Conservation (phyloP, 1,140 invertebrate genomes). For the Drosophila novamexicana region DNA sequence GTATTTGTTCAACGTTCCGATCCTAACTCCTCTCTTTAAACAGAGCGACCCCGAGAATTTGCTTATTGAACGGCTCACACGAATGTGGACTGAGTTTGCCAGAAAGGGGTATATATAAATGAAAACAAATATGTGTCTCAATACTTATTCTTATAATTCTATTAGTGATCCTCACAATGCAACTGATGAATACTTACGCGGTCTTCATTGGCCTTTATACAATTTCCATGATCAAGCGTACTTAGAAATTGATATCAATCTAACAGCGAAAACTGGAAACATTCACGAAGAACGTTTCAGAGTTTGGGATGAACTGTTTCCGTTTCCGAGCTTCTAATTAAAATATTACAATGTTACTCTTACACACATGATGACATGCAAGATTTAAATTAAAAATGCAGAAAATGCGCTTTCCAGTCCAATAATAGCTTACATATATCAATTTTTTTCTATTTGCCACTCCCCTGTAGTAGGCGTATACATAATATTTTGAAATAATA, state of each 20-base stretch:
- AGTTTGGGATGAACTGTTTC: slow-evolving; percentile 86
- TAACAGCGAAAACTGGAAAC: slow-evolving; percentile 84
- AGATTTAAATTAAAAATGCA: too few relatives aligned
- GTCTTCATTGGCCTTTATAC: slow-evolving; percentile 85
- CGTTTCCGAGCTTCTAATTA: slow-evolving; percentile 42
- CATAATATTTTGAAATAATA: too few relatives aligned
- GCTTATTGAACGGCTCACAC: slow-evolving; percentile 85
- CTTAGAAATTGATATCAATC: slow-evolving; percentile 85
- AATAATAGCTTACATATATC: too few relatives aligned
- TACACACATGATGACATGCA: not conserved
- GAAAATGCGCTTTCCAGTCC: too few relatives aligned
- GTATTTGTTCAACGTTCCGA: slow-evolving; percentile 86
- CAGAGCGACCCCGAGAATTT: slow-evolving; percentile 84
- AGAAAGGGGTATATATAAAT: slow-evolving; percentile 82
- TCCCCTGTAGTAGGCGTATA: too few relatives aligned
- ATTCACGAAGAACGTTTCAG: slow-evolving; percentile 85
- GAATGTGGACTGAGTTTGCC: slow-evolving; percentile 85
- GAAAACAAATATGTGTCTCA: too few relatives aligned
- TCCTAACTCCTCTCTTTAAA: slow-evolving; percentile 82
- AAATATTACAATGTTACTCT: not conserved
- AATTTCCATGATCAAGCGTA: slow-evolving; percentile 84
- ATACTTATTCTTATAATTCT: not conserved
- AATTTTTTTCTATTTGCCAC: too few relatives aligned
- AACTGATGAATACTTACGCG: slow-evolving; percentile 57
- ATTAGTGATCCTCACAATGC: slow-evolving; percentile 65